These are phyloP conservation scores for Camelus dromedarius DNA, from an alignment of 2,113 vertebrate genomes.

Conservation along the genomic window DNA sequence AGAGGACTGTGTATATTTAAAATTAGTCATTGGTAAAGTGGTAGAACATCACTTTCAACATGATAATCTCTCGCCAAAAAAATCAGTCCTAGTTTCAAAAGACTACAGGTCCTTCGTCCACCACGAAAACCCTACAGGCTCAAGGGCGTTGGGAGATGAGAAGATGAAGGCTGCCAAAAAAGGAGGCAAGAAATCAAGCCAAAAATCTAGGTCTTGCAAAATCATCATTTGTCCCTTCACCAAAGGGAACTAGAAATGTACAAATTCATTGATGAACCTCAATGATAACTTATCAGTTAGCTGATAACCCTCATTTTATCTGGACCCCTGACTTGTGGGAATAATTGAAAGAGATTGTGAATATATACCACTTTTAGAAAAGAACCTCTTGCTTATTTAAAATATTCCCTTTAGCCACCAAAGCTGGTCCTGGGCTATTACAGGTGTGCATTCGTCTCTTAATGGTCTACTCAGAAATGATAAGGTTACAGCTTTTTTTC, in stretches of 20 bases:
- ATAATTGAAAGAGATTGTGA: conserved; percentile 71
- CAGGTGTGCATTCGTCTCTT: conserved; percentile 88
- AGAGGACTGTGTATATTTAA: conserved; percentile 82
- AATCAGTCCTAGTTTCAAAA: conserved; percentile 67
- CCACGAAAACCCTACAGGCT: conserved; percentile 75
- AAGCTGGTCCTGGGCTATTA: conserved; percentile 79
- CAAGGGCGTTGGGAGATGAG: conserved; percentile 73
- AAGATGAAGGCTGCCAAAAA: conserved; percentile 76
- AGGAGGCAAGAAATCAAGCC: conserved; percentile 81
- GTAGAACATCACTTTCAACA: conserved; percentile 59
- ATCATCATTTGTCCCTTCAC: conserved; percentile 79
- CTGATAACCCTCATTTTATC: conserved; percentile 82
- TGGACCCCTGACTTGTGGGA: conserved; percentile 76
- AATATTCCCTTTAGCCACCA: conserved; percentile 78
- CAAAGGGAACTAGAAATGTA: conserved; percentile 83
- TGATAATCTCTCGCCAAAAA: conserved; percentile 29
- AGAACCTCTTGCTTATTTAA: conserved; percentile 62
- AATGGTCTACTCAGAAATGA: conserved; percentile 80
- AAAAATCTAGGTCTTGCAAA: conserved; percentile 82
- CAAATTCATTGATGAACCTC: conserved; percentile 83
- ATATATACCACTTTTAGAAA: conserved; percentile 66
- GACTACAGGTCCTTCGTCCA: conserved; percentile 58
- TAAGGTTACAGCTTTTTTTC: conserved; percentile 85
- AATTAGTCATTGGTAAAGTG: conserved; percentile 70
- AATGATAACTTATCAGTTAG: conserved; percentile 80